Percentiles rank a stretch among this genome's conserved stretches.
Evolutionary conservation across 2,888 invertebrate species (phyloP).

Genomic region (Tiliacea citrago): DNA sequence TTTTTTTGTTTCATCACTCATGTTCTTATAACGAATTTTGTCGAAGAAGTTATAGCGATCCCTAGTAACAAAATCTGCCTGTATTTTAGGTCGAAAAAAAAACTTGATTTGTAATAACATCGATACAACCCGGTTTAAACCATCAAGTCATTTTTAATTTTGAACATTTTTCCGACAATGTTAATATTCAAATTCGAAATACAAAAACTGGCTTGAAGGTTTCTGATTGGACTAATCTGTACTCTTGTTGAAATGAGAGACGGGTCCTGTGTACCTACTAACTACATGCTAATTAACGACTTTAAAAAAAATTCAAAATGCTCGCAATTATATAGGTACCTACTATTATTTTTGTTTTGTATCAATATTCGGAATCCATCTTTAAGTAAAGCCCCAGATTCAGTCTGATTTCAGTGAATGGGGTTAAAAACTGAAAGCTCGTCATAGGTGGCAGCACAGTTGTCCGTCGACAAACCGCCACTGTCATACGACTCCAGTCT

Average conservation of each 20-base stretch:
- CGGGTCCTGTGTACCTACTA: background rate
- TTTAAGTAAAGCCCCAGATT: background rate
- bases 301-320: background rate
- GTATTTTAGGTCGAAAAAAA: background rate
- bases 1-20: background rate
- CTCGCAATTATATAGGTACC: background rate
- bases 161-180: background rate
- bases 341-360: background rate
- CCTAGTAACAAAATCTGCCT: background rate
- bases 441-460: no score
- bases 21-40: background rate
- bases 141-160: background rate
- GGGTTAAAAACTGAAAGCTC: no score
- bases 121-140: background rate
- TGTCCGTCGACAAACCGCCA: no score
- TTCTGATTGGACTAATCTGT: background rate
- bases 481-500: no score
- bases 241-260: background rate
- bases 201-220: background rate
- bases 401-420: no score
- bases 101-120: background rate
- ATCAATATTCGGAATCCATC: background rate
- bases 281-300: background rate
- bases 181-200: background rate
- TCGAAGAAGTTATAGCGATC: background rate